A percentile compares a stretch with the other conserved stretches of the same genome.
phyloP scores from a whole-genome alignment of 2,113 vertebrate species.

The Vimba vimba region DNA sequence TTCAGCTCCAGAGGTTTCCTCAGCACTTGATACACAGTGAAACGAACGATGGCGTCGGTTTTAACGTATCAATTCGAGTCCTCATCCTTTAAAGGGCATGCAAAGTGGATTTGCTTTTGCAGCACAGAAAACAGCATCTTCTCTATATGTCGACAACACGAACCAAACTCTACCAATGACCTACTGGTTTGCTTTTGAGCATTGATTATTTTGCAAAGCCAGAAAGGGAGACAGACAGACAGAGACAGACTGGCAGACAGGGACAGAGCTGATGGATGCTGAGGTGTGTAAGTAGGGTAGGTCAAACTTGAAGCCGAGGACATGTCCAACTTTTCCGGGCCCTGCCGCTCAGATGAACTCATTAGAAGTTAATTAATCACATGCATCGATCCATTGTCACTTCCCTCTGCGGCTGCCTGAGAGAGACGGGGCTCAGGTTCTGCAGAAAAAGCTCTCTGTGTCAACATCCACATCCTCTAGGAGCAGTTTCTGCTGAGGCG shows the following conservation, averaged over 20 bases:
- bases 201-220: constrained; percentile 21
- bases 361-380: constrained; percentile 84
- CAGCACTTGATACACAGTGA: no score
- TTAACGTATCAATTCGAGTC: no score
- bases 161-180: background rate
- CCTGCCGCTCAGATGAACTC: constrained; percentile 75
- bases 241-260: constrained; percentile 33
- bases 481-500: constrained; percentile 31
- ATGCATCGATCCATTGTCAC: constrained; percentile 76
- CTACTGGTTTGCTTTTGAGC: constrained; percentile 23
- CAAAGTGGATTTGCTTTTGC: no score
- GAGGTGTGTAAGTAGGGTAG: constrained; percentile 40
- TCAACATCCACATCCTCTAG: constrained; percentile 48
- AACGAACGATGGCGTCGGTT: no score
- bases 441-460: constrained; percentile 53
- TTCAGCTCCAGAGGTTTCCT: no score
- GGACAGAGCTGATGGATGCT: constrained; percentile 53
- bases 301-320: constrained; percentile 56
- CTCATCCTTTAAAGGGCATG: no score
- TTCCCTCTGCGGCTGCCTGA: constrained; percentile 61
- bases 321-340: constrained; percentile 66
- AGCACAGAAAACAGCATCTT: no score
- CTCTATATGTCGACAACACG: no score
- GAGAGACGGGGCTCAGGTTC: constrained; percentile 63
- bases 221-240: background rate